A percentile compares a stretch with the other conserved stretches of the same genome.
Evolutionary conservation across 2,888 invertebrate species (phyloP).

Genomic region (Oxyscelio sp.): DNA sequence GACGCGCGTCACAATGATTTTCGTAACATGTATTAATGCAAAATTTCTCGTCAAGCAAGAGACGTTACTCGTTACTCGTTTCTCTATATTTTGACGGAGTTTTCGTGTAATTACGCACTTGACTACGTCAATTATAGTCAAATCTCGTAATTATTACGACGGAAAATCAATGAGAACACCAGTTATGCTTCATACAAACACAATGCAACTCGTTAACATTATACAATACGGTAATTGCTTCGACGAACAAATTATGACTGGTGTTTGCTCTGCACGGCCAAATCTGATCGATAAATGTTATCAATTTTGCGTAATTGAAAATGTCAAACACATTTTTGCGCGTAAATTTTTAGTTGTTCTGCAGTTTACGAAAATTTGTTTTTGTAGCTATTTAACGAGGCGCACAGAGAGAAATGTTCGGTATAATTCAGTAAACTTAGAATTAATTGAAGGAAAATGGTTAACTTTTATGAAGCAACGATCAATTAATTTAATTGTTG

Average conservation of each 20-base stretch:
- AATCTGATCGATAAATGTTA: too few relatives aligned
- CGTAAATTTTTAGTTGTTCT: too few relatives aligned
- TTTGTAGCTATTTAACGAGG: too few relatives aligned
- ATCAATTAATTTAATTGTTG: too few relatives aligned
- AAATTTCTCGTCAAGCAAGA: slow-evolving; percentile 9
- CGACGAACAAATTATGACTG: slow-evolving; percentile 19
- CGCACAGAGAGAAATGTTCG: too few relatives aligned
- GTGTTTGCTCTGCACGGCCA: too few relatives aligned
- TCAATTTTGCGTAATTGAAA: too few relatives aligned
- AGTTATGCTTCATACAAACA: slow-evolving; percentile 34
- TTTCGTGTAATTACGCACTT: slow-evolving; percentile 24
- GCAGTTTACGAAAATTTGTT: too few relatives aligned
- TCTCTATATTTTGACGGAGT: neutral
- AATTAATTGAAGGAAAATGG: too few relatives aligned
- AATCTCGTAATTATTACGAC: slow-evolving; percentile 34
- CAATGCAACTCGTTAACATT: slow-evolving; percentile 40
- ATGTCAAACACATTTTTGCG: too few relatives aligned
- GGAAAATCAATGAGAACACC: slow-evolving; percentile 34
- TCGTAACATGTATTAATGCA: neutral
- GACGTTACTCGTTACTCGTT: neutral
- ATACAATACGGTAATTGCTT: slow-evolving; percentile 30
- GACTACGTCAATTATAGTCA: slow-evolving; percentile 26
- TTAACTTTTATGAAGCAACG: too few relatives aligned
- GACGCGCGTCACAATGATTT: neutral
- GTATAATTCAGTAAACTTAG: too few relatives aligned